A percentile compares a stretch with the other conserved stretches of the same genome.
phyloP scores from a whole-genome alignment of 2,113 vertebrate genomes.

The Gymnorhina tibicen region DNA sequence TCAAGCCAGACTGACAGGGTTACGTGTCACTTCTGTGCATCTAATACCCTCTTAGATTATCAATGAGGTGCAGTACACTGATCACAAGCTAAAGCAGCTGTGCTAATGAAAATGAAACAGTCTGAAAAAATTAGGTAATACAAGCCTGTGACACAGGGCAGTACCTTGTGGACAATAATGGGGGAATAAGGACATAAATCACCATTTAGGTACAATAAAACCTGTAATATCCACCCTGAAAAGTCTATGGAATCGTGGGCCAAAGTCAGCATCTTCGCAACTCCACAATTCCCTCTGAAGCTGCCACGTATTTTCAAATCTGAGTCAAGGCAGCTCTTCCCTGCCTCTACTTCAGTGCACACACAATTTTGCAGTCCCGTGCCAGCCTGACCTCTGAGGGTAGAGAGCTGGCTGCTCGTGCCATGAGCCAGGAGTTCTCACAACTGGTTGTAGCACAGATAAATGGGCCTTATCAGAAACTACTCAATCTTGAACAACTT shows the following conservation, averaged over 20 bases:
- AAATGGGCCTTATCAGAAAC: constrained; percentile 48
- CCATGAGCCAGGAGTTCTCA: not conserved
- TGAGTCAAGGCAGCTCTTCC: not conserved
- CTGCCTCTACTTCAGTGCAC: not conserved
- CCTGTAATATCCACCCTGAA: constrained; percentile 20
- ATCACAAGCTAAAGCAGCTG: constrained; percentile 90
- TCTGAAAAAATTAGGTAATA: constrained; percentile 73
- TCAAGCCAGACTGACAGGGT: constrained; percentile 83
- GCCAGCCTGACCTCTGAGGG: constrained; percentile 16
- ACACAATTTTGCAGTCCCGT: not conserved
- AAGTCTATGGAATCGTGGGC: not conserved
- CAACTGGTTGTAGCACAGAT: constrained; percentile 5
- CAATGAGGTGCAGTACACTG: constrained; percentile 87
- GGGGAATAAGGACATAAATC: constrained; percentile 74
- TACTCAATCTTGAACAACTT: constrained; percentile 36
- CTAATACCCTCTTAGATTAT: constrained; percentile 86
- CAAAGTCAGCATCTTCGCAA: not conserved
- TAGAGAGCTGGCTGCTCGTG: not conserved
- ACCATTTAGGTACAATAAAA: constrained; percentile 65
- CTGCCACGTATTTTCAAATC: not conserved
- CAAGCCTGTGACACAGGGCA: constrained; percentile 67
- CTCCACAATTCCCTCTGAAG: not conserved
- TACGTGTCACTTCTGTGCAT: constrained; percentile 82
- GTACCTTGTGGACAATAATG: constrained; percentile 66
- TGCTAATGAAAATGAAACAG: constrained; percentile 88